Base-by-base conservation (phyloP, 35 echinoderm and acorn worm species). In the Heliocidaris erythrogramma region DNA sequence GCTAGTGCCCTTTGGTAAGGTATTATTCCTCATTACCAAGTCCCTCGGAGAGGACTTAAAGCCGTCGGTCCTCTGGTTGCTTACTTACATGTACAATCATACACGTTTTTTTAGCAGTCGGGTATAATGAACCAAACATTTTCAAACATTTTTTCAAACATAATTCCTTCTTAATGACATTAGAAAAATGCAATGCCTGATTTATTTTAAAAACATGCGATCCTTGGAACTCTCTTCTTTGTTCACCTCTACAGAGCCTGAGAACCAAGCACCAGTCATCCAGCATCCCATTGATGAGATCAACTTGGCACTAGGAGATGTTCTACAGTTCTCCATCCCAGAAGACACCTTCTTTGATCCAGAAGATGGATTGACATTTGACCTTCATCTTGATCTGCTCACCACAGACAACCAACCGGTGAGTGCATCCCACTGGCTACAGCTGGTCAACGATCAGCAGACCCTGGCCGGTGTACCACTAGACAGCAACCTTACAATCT, bases 341-440 rank as follows among this genome's bases (percentile, higher is more conserved):
- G 42, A 85, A 31, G 90, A 96, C 65, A 95, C 96, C 2, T 96
- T 96, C 35, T 52, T 60, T 85, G 96, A 96, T 30, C 30, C 56
- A 24, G 96, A 96, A 85, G 96, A 96, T 93, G 96, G 96, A 10
- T 47, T 85, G 24, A 96, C 96, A 5, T 90, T 60, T 49, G 92
- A 94, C 48, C 90, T 96, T 30, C 21, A 71, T 13, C 71, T 95
- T 56, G 60, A 49, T 18, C 91, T 96, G 49, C 90, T 93, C 29
- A 92, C 87, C 5, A 69, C 49, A 1, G 48, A 94, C 30, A 48
- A 86, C 48, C 27, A 91, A n/a, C 96, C 96, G 42, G 49, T 96
- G 18, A 31, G 47, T 31, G 30, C 30, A 1, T 92, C 88, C 9
- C 86, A 88, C 59, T 96, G 96, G 96, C 18, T 96, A 2, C 94